Conservation (phyloP, 2,888 invertebrate species). For the Drosophila atroscutellata region DNA sequence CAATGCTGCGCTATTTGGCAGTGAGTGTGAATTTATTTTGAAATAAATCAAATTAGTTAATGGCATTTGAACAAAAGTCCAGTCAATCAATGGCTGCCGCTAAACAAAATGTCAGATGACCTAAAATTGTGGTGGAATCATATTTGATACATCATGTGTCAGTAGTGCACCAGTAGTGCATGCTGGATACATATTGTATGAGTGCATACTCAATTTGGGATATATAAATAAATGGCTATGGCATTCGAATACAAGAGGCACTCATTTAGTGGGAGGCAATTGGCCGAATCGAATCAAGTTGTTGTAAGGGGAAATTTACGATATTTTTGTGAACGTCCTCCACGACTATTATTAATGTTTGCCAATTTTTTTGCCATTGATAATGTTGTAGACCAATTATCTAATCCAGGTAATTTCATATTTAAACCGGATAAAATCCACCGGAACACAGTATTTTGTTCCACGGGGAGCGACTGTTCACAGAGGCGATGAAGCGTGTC, state of each 20-base stretch:
- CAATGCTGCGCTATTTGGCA: slow-evolving; percentile 37
- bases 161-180: not conserved
- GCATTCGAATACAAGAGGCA: slow-evolving; percentile 15
- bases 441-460: too few species aligned
- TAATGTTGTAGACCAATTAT: slow-evolving; percentile 21
- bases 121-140: slow-evolving; percentile 24
- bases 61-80: slow-evolving; percentile 49
- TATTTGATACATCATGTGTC: slow-evolving; percentile 19
- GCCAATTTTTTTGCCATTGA: slow-evolving; percentile 18
- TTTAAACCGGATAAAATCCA: not conserved
- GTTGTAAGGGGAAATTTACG: not conserved
- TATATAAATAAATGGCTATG: slow-evolving; percentile 32
- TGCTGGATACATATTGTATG: not conserved
- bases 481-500: too few species aligned
- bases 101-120: slow-evolving; percentile 45
- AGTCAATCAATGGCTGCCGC: slow-evolving; percentile 45
- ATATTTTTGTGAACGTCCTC: not conserved
- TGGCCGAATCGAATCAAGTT: not conserved
- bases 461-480: too few species aligned
- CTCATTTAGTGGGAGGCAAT: slow-evolving; percentile 10
- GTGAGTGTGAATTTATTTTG: slow-evolving; percentile 34
- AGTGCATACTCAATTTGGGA: slow-evolving; percentile 12
- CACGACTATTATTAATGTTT: slow-evolving; percentile 32
- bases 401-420: not conserved
- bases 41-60: slow-evolving; percentile 56